Percentiles rank a stretch among this genome's conserved stretches.
phyloP scores from a whole-genome alignment of 2,888 invertebrate species.

The Tetranychus piercei region DNA sequence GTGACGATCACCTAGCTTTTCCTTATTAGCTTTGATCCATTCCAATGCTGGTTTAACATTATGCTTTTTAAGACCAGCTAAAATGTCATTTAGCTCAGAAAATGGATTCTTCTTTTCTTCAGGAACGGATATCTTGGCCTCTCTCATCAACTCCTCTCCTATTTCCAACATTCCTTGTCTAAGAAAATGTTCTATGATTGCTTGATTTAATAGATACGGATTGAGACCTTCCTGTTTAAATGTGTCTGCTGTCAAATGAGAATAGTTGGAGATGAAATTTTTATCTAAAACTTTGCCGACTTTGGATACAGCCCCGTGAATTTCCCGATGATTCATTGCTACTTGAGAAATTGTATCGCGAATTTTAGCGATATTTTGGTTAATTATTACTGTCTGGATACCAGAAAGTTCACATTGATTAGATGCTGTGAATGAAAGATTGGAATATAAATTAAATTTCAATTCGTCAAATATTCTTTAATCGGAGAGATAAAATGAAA shows the following conservation, averaged over 20 bases:
- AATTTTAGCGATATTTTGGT: slow-evolving; percentile 54
- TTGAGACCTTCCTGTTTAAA: slow-evolving; percentile 6
- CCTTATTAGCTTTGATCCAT: slow-evolving; percentile 62
- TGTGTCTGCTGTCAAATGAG: not conserved
- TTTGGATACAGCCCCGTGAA: slow-evolving; percentile 64
- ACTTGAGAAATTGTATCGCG: slow-evolving; percentile 63
- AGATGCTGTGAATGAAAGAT: slow-evolving; percentile 4
- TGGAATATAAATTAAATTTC: not conserved
- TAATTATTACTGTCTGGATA: slow-evolving; percentile 27
- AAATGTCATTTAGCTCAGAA: slow-evolving; percentile 64
- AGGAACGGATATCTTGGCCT: slow-evolving; percentile 47
- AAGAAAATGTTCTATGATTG: slow-evolving; percentile 84
- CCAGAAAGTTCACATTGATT: slow-evolving; percentile 6
- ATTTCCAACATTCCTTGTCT: slow-evolving; percentile 84
- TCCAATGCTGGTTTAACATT: slow-evolving; percentile 65
- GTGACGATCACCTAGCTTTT: slow-evolving; percentile 46
- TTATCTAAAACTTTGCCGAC: slow-evolving; percentile 92
- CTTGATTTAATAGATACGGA: slow-evolving; percentile 51
- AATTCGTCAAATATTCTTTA: not conserved
- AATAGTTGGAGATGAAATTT: slow-evolving; percentile 24
- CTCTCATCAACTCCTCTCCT: slow-evolving; percentile 59
- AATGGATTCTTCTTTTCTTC: slow-evolving; percentile 53
- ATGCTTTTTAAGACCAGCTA: slow-evolving; percentile 59
- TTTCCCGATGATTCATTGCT: slow-evolving; percentile 60
- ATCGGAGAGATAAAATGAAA: not conserved